Percentiles rank a stretch among this genome's conserved stretches.
Evolutionary conservation across 2,797 vertebrate species (phyloP).

Genomic region (Clarias pachynema): DNA sequence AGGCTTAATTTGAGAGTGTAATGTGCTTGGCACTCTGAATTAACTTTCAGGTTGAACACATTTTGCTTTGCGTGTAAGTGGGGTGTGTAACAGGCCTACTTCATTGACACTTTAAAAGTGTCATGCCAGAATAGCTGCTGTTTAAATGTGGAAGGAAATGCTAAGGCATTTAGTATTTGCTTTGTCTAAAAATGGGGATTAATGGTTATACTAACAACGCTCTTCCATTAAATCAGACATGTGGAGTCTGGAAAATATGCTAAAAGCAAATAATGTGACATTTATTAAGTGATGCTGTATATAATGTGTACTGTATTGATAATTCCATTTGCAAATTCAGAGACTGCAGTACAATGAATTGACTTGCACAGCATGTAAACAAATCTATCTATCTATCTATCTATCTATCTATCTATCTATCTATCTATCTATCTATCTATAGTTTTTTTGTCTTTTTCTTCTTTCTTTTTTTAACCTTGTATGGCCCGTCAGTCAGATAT

Average conservation of each 20-base stretch:
- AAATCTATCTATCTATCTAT: not conserved
- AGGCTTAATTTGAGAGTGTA: conserved; percentile 13
- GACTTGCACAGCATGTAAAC: not conserved
- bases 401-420: not conserved
- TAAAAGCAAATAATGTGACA: not conserved
- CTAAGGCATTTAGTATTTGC: not conserved
- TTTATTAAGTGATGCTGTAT: not conserved
- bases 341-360: not conserved
- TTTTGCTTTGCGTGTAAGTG: not conserved
- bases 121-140: not conserved
- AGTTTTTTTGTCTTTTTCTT: no score
- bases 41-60: not conserved
- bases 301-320: not conserved
- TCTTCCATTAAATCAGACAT: not conserved
- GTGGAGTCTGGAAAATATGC: not conserved
- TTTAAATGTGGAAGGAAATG: not conserved
- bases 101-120: not conserved
- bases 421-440: not conserved
- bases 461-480: no score
- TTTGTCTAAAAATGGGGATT: not conserved
- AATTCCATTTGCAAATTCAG: not conserved
- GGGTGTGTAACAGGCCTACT: not conserved
- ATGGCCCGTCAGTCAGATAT: not conserved
- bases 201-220: not conserved
- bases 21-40: not conserved